Base-by-base conservation (phyloP, 2,888 invertebrate species). In the Mythimna vitellina region DNA sequence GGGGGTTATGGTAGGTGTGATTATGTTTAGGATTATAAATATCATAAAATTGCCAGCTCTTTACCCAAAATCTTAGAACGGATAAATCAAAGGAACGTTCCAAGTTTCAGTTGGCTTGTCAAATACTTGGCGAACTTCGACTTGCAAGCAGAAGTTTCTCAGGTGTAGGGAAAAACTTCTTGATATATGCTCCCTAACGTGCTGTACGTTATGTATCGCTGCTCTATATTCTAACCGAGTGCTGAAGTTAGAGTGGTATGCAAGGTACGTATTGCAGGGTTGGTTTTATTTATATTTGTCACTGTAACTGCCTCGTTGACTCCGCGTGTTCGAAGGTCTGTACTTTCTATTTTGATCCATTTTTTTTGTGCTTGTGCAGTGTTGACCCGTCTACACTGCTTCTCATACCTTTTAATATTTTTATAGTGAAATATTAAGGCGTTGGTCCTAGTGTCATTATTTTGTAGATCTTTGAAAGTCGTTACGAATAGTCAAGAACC, bases 111-210 rank as follows among this genome's bases (percentile, higher is more conserved):
- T 29, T 66, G 57, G 80, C 29, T 46, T 74, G 82, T 80, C 84
- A 72, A 78, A 82, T 56, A 80, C 38, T 80, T 82, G 12, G 51
- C 25, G 10, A 69, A 69, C 57, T 76, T 62, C 38, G 61, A 76
- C 64, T 73, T 9, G 63, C 61, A 54, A n/a, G 76, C 20, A 29
- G 22, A 76, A 81, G 68, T 76, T 73, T 32, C 66, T 29, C 73
- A 76, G 73, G 73, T 76, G 78, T 71, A 70, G 64, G 68, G 75
- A 73, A 81, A 78, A 89, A 86, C 78, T 88, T 86, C 63, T 77
- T 83, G 88, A 86, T 88, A 70, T 79, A 86, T 76, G 65, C 68
- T 87, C 89, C 89, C 89, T 29, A 61, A 76, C 65, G 89, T 74
- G 81, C 78, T 70, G 84, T 89, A 81, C 75, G 69, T 89, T 87